Conservation (phyloP, 2,797 vertebrate species). For the Enteromius thamalakanensis region DNA sequence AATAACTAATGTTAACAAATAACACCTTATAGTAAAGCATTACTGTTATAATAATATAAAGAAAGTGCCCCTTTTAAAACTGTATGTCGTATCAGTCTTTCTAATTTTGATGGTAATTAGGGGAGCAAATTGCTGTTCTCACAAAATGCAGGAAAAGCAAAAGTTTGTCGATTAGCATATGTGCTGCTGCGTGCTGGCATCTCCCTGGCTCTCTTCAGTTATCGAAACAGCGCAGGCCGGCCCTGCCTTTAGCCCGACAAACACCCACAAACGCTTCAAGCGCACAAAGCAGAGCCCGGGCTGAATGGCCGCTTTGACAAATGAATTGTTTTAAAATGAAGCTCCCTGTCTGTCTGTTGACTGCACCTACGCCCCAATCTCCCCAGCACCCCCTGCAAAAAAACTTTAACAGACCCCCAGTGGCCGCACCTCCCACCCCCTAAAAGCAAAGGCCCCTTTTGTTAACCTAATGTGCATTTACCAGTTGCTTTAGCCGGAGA, state of each 20-base stretch:
- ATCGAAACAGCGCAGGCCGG: conserved; percentile 1
- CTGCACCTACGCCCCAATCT: conserved; percentile 69
- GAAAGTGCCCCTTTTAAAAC: background rate
- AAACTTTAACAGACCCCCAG: conserved; percentile 60
- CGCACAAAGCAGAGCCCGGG: conserved; percentile 38
- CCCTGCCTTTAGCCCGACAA: conserved; percentile 50
- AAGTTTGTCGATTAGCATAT: conserved; percentile 25
- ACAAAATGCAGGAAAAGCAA: conserved; percentile 5
- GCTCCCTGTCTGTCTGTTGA: conserved; percentile 54
- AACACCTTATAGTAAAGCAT: too few relatives aligned
- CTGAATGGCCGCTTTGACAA: conserved; percentile 58
- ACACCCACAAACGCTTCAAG: conserved; percentile 67
- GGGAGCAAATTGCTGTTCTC: conserved; percentile 18
- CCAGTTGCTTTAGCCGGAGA: conserved; percentile 86
- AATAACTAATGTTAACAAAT: too few relatives aligned
- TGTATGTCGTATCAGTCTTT: conserved; percentile 9
- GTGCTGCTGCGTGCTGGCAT: conserved; percentile 37
- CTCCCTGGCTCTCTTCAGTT: background rate
- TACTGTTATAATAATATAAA: background rate
- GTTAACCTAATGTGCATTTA: conserved; percentile 86
- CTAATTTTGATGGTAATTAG: conserved; percentile 30
- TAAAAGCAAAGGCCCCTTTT: conserved; percentile 77
- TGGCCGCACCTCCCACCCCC: conserved; percentile 65
- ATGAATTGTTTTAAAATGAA: conserved; percentile 63
- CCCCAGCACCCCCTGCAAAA: conserved; percentile 51